A percentile compares a stretch with the other conserved stretches of the same genome.
These are phyloP conservation scores for Rissa tridactyla DNA, from an alignment of 2,113 vertebrate species.

Conservation along the genomic window DNA sequence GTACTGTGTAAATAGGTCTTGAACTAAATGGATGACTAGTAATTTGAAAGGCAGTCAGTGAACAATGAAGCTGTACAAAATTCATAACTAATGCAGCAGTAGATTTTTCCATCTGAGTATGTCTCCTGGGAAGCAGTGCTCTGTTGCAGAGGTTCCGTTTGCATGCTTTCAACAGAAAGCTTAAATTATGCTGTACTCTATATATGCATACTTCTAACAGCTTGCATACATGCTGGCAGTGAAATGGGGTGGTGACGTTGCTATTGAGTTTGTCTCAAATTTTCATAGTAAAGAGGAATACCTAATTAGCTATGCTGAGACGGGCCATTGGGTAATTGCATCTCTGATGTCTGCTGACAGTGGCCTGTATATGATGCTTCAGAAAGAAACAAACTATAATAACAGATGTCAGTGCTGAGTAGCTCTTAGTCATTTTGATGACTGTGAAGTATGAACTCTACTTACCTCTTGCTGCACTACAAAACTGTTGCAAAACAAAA, in stretches of 20 bases:
- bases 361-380: not conserved
- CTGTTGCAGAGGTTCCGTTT: not conserved
- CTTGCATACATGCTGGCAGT: not conserved
- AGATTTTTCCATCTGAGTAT: not conserved
- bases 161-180: not conserved
- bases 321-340: not conserved
- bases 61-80: not conserved
- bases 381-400: too few species aligned
- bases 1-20: rapidly evolving
- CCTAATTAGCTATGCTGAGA: not conserved
- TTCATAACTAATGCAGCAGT: not conserved
- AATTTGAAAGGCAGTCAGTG: not conserved
- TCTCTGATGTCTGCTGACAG: not conserved
- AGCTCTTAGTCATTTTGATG: not conserved
- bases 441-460: not conserved
- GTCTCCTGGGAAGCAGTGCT: not conserved
- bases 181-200: not conserved
- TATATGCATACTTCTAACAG: too few species aligned
- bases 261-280: not conserved
- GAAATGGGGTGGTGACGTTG: not conserved
- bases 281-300: not conserved
- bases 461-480: not conserved
- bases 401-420: not conserved
- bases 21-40: not conserved
- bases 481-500: not conserved